These are phyloP conservation scores for Eupithecia subfuscata DNA, from an alignment of 2,888 invertebrate genomes.

Conservation along the genomic window DNA sequence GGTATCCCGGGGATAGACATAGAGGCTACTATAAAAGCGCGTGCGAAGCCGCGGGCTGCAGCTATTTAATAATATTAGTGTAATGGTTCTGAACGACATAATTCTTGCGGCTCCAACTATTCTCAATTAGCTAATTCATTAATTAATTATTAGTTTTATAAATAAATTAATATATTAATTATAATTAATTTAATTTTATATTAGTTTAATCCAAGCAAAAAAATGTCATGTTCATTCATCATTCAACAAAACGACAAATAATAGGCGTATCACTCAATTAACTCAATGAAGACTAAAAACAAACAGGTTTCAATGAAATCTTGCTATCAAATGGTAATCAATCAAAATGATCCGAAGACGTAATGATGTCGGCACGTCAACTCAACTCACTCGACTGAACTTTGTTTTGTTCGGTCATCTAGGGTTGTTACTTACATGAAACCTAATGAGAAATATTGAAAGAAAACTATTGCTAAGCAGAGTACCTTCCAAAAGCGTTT, in stretches of 20 bases:
- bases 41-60: too few species aligned
- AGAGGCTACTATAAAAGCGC: too few species aligned
- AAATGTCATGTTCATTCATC: constrained; percentile 27
- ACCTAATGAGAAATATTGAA: background rate
- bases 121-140: background rate
- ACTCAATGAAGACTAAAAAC: constrained; percentile 31
- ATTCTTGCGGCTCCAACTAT: background rate
- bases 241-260: constrained; percentile 1
- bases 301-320: constrained; percentile 31
- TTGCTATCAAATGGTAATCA: constrained; percentile 39
- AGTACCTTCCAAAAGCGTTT: background rate
- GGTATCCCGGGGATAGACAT: too few species aligned
- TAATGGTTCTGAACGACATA: too few species aligned
- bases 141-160: too few species aligned
- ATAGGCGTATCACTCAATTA: constrained; percentile 28
- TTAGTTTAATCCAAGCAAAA: background rate
- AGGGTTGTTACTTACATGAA: constrained; percentile 16
- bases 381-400: constrained; percentile 17
- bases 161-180: too few species aligned
- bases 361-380: constrained; percentile 48
- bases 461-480: background rate
- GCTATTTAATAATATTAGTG: too few species aligned
- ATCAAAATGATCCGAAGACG: constrained; percentile 48
- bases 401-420: constrained; percentile 39
- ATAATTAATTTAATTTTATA: too few species aligned